Conservation (phyloP, 2,888 invertebrate genomes). For the Scaptodrosophila latifasciaeformis region DNA sequence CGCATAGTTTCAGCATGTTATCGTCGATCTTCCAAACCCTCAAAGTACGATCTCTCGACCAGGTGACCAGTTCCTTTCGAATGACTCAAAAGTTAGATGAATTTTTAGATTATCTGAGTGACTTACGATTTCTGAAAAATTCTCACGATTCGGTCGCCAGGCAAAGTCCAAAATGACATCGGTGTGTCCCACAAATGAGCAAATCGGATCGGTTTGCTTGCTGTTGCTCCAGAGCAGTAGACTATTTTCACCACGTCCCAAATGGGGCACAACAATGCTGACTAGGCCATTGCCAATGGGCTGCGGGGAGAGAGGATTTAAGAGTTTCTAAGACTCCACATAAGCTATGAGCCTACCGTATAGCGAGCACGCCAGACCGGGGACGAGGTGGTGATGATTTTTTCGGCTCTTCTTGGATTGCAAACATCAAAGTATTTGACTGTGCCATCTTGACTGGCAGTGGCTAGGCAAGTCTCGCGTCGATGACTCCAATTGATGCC, state of each 20-base stretch:
- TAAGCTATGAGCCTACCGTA: too few relatives aligned
- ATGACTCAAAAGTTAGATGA: neutral
- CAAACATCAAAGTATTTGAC: conserved; percentile 96
- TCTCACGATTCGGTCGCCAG: conserved; percentile 85
- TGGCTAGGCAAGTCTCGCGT: conserved; percentile 88
- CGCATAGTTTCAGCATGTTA: conserved; percentile 86
- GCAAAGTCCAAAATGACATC: conserved; percentile 97
- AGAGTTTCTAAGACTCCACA: too few relatives aligned
- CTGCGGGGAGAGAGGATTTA: too few relatives aligned
- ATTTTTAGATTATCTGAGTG: neutral
- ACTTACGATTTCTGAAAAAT: conserved; percentile 70
- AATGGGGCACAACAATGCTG: conserved; percentile 93
- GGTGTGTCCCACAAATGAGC: conserved; percentile 94
- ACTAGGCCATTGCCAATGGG: conserved; percentile 95
- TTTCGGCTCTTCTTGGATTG: conserved; percentile 89
- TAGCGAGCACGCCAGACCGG: conserved; percentile 96
- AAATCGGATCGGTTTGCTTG: conserved; percentile 84
- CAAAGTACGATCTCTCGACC: conserved; percentile 95
- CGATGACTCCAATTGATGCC: conserved; percentile 96
- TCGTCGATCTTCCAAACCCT: conserved; percentile 93
- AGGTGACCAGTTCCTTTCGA: conserved; percentile 86
- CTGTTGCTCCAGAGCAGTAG: conserved; percentile 85
- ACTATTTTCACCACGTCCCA: conserved; percentile 90
- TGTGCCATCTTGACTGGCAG: conserved; percentile 95
- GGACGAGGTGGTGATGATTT: conserved; percentile 85